Base-by-base conservation (phyloP, 2,888 invertebrate species). In the Campoplex capitator region DNA sequence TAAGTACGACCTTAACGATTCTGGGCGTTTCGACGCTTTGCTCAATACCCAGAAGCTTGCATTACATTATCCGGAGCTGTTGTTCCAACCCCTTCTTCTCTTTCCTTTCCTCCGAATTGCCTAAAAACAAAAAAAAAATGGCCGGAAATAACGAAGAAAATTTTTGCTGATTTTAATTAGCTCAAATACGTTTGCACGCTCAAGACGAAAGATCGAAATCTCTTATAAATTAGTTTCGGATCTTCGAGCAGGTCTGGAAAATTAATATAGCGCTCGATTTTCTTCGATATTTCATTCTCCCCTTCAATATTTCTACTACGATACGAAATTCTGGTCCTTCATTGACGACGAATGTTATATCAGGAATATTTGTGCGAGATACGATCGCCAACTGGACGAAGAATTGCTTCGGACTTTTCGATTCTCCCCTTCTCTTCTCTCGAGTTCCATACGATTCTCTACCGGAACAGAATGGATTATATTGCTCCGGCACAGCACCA, bases 381-480 rank as follows among this genome's bases (percentile, higher is more conserved):
- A 54, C 70, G 84, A 75, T 74, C 73, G 78, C 23, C 18, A 54
- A 68, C 45, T 67, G 62, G 78, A 70, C 70, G 85, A 87, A 87
- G 83, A 87, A 87, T 83, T 83, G 79, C 79, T 32, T 32, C 13
- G 86, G 65, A 42, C 71, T 18, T 58, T 80, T 73, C 77, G 68
- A 38, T 35, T 18, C 45, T 13, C 65, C 54, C 65, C 54, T 74
- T 54, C 67, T 28, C 28, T 28, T 0, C 16, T 23, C 58, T 32
- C 58, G 73, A 85, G 83, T 76, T 79, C 79, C 87, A 51, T 73
- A 76, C 80, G 85, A 71, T 77, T 81, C 75, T 81, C 51, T 67
- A 71, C 78, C 4, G 38, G 68, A 42, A 51, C 71, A 78, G 87
- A 87, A 84, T 82, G 85, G 87, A 85, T 82, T 78, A 87, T 87